Conservation (phyloP, 2,888 invertebrate species). For the Pediacus dermestoides region DNA sequence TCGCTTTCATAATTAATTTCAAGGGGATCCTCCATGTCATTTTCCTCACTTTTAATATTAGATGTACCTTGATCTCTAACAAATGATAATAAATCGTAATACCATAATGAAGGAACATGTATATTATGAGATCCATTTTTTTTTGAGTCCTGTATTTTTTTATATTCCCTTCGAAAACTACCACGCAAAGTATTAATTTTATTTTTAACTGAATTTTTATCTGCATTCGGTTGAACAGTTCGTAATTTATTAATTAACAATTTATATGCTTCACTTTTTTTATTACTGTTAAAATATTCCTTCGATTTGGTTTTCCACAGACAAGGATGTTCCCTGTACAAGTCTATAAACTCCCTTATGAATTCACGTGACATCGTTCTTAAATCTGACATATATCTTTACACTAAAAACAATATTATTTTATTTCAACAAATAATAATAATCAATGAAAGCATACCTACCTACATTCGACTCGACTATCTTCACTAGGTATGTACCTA, state of each 20-base stretch:
- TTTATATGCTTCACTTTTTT: slow-evolving; percentile 19
- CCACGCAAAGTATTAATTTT: slow-evolving; percentile 26
- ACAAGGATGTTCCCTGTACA: slow-evolving; percentile 18
- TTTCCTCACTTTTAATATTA: slow-evolving; percentile 1
- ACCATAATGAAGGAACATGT: slow-evolving; percentile 27
- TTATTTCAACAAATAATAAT: no score
- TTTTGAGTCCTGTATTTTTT: slow-evolving; percentile 20
- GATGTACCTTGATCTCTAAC: slow-evolving; percentile 12
- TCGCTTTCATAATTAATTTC: no score
- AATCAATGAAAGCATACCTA: no score
- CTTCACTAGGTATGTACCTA: no score
- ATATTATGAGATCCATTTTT: slow-evolving; percentile 20
- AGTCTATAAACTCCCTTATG: slow-evolving; percentile 18
- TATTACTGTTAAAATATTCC: slow-evolving; percentile 17
- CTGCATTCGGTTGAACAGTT: slow-evolving; percentile 20
- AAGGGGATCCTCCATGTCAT: background rate
- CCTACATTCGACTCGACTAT: no score
- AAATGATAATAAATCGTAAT: slow-evolving; percentile 24
- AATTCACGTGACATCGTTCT: no score
- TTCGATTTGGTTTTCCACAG: slow-evolving; percentile 20
- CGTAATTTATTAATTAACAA: slow-evolving; percentile 19
- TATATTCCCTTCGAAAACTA: slow-evolving; percentile 23
- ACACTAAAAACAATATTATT: no score
- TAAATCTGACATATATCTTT: no score
- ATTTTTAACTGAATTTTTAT: slow-evolving; percentile 19